Evolutionary conservation across 2,888 invertebrate genomes (phyloP).

Genomic region (Amiota mariae): DNA sequence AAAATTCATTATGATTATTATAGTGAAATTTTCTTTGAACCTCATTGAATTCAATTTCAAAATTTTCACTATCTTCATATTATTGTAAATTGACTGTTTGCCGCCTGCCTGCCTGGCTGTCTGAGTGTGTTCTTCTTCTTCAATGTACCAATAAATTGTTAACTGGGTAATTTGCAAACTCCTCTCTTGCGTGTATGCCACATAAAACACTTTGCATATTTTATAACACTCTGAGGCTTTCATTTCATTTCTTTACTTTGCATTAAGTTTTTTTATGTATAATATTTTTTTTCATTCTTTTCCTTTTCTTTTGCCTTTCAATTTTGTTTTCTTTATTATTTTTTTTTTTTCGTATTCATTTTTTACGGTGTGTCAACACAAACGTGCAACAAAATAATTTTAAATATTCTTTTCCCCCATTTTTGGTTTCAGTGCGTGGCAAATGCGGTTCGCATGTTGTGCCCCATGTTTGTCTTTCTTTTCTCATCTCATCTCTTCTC

Average conservation of each 20-base stretch:
- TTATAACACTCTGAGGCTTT: slow-evolving; percentile 16
- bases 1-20: too few relatives aligned
- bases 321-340: slow-evolving; percentile 1
- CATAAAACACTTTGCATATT: slow-evolving; percentile 8
- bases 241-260: slow-evolving; percentile 5
- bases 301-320: background rate
- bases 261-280: background rate
- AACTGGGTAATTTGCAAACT: background rate
- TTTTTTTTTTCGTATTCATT: slow-evolving; percentile 23
- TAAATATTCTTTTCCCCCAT: slow-evolving; percentile 25
- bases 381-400: slow-evolving; percentile 60
- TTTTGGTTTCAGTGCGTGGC: slow-evolving; percentile 33
- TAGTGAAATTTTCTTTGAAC: too few relatives aligned
- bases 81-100: too few relatives aligned
- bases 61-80: too few relatives aligned
- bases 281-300: background rate
- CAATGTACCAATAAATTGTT: background rate
- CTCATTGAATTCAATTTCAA: too few relatives aligned
- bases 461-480: too few relatives aligned
- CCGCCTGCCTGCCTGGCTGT: too few relatives aligned
- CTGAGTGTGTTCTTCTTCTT: too few relatives aligned
- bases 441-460: slow-evolving; percentile 35
- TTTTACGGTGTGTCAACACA: slow-evolving; percentile 42
- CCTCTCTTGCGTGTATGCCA: background rate
- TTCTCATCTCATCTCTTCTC: background rate